Evolutionary conservation across 1,140 invertebrate species (phyloP).

Genomic region (Meloidogyne floridensis): DNA sequence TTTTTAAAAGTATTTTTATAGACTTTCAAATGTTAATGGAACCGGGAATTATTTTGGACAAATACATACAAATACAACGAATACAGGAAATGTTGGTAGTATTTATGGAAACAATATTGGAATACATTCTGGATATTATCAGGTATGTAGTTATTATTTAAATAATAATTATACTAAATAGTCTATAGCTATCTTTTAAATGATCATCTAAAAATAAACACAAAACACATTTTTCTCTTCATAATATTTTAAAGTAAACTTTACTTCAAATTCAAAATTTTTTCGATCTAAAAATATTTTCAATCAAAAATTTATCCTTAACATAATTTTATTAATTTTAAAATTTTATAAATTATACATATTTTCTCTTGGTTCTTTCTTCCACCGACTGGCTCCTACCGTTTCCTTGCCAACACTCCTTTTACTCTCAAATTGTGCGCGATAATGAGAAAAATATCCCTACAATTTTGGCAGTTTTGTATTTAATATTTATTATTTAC

Average conservation of each 20-base stretch:
- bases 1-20: background rate
- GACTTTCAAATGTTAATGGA: background rate
- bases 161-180: background rate
- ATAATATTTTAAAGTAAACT: too few relatives aligned
- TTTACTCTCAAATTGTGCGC: background rate
- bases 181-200: too few relatives aligned
- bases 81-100: background rate
- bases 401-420: background rate
- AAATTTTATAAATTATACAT: too few relatives aligned
- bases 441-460: background rate
- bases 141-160: background rate
- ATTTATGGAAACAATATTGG: background rate
- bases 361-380: background rate
- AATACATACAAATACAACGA: background rate
- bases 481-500: constrained; percentile 4
- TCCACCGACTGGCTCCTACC: background rate
- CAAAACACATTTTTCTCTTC: too few relatives aligned
- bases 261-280: too few relatives aligned
- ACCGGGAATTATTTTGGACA: constrained; percentile 1
- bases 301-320: too few relatives aligned
- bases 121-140: background rate
- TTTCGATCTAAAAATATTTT: too few relatives aligned
- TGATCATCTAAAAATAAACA: too few relatives aligned
- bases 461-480: background rate
- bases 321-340: too few relatives aligned